Evolutionary conservation across 2,888 invertebrate genomes (phyloP), one percentile per base, ranked within the genome.

Genomic region (Lissocephala sabroskyi): DNA sequence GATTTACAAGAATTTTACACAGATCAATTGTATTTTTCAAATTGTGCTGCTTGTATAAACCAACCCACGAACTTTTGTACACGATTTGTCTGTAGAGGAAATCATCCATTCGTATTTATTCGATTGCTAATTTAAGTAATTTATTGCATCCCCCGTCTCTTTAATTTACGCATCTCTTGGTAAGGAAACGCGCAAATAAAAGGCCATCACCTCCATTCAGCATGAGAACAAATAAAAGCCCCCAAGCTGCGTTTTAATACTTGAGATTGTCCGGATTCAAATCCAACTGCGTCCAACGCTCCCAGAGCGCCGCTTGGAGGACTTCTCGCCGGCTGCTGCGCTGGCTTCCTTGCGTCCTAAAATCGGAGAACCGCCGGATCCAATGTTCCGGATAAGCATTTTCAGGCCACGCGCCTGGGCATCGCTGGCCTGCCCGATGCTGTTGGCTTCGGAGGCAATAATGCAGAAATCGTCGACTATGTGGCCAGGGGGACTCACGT

Each of bases 401-500:
- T 93, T 90, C 13, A 95, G 86, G 0, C 93, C 92, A 70, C 91
- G 90, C 0, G 92, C 91, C 83, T 93, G 92, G 3, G 87, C 82
- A 29, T 87, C 85, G 23, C 81, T 81, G 16, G 80, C 81, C 43
- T 83, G 82, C 4, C 79, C 63, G 5, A 83, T 64, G 49, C 70
- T 82, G 48, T 80, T 82, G 16, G 88, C 89, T 79, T 91, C 95
- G 77, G 93, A 91, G 7, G 96, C 94, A 57, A 95, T 92, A 16
- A 94, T 93, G 79, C 92, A 95, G 86, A 96, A 96, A 84, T 96
- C 96, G 82, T 96, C 96, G 65, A 96, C 91, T 29, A 96, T 87
- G 49, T 95, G 95, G 5, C 90, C 84, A 0, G 94, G 92, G 0
- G 92, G 89, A 81, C 91, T 87, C 73, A 92, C 84, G 84, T 90